Base-by-base conservation (phyloP, 23 tunicate species). In the Pegea sp. region DNA sequence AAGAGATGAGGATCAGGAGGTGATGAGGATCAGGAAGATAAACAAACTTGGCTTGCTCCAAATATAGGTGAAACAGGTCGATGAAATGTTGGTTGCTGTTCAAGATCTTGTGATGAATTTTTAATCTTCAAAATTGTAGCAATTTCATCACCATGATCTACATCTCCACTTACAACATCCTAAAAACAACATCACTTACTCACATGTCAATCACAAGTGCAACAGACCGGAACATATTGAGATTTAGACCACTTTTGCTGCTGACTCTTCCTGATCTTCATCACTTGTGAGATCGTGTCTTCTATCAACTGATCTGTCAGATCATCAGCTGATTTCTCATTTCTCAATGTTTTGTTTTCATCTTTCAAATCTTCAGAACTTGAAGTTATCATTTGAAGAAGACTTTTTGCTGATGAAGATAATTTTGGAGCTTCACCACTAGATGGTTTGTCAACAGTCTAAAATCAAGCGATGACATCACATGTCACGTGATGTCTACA, bases 21-120 rank as follows among this genome's bases (percentile, higher is more conserved):
- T n/a, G n/a, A n/a, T n/a, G n/a, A n/a, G n/a, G n/a, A n/a, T n/a
- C n/a, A n/a, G n/a, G n/a, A n/a, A n/a, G 28, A 4, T 32, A 5
- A 4, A 11, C 26, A 54, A 26, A 4, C 3, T 68, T 77, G 90
- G 34, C 77, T 63, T 0, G 64, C 27, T 7, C 79, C 93, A 53
- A 65, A 71, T 25, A 79, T 59, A 1, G 93, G 93, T 33, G 93
- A 79, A 19, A 79, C 93, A 3, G 93, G 93, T n/a, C 90, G 66
- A 5, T 43, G 59, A 24, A 69, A 31, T 7, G 65, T 57, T 24
- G 57, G 52, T 28, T 58, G 69, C 4, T 34, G 21, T 6, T 58
- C 81, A 5, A 42, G 31, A 18, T 73, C 66, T 22, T 49, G 58
- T 11, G 43, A 13, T 22, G 16, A 19, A 13, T 52, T 48, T 18